phyloP scores from a whole-genome alignment of 2,113 vertebrate species.

The Ciconia maguari region DNA sequence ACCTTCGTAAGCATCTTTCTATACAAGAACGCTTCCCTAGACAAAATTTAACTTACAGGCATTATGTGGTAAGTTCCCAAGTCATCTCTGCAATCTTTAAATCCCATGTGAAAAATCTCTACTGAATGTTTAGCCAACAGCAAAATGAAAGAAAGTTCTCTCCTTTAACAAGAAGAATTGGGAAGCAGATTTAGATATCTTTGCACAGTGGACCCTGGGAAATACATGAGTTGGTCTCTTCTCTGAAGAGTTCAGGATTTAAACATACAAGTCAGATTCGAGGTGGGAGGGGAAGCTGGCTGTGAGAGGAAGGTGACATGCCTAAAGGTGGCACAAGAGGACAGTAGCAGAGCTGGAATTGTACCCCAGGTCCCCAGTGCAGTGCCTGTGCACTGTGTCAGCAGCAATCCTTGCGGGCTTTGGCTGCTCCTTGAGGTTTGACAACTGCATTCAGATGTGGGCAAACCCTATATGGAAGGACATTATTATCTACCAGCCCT shows the following conservation, averaged over 20 bases:
- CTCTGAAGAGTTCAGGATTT: neutral
- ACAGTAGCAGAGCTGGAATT: neutral
- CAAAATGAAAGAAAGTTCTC: neutral
- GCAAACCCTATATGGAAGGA: neutral
- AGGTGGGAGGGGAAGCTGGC: neutral
- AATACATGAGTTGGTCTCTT: neutral
- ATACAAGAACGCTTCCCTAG: neutral
- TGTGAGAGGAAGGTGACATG: neutral
- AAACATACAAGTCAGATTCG: neutral
- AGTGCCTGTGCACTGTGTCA: neutral
- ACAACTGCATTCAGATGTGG: neutral
- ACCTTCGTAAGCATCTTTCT: neutral
- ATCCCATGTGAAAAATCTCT: neutral
- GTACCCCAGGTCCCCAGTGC: neutral
- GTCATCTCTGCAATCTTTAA: neutral
- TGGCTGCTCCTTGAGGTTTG: neutral
- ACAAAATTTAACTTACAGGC: neutral
- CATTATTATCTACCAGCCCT: neutral
- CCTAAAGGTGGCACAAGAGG: constrained; percentile 10
- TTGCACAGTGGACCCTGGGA: neutral
- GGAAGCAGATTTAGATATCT: neutral
- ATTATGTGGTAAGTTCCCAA: neutral
- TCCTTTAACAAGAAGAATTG: neutral
- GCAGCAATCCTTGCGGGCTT: neutral
- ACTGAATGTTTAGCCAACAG: neutral